These are phyloP conservation scores for Calvadosia cruxmelitensis DNA, from an alignment of 30 jellyfish, hydroid and myxozoan genomes.

Conservation along the genomic window DNA sequence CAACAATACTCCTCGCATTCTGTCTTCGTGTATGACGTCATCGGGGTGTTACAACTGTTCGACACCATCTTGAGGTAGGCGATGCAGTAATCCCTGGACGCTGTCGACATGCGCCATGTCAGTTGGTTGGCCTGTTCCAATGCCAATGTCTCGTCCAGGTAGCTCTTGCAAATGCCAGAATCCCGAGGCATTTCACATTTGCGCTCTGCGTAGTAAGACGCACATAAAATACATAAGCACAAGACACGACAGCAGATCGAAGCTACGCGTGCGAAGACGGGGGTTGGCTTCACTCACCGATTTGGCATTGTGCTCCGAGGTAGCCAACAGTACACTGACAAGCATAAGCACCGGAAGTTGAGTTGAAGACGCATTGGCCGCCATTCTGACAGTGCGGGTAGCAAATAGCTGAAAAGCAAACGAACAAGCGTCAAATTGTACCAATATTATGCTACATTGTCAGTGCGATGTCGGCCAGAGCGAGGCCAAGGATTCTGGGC, in stretches of 20 bases:
- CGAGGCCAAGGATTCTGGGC: not conserved
- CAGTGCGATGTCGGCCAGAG: too few species aligned
- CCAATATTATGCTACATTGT: too few species aligned
- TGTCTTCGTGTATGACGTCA: constrained; percentile 3
- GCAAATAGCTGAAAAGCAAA: constrained; percentile 39
- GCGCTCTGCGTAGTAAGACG: constrained; percentile 13
- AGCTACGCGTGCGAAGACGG: not conserved
- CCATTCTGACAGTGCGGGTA: constrained; percentile 41
- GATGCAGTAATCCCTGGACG: constrained; percentile 34
- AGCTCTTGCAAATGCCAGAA: constrained; percentile 34
- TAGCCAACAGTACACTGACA: constrained; percentile 71
- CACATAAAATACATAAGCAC: not conserved
- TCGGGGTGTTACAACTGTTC: not conserved
- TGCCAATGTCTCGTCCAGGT: constrained; percentile 43
- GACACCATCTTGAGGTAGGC: constrained; percentile 30
- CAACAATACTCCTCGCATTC: constrained; percentile 42
- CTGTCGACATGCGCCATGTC: constrained; percentile 40
- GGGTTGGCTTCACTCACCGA: constrained; percentile 28
- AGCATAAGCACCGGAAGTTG: constrained; percentile 12
- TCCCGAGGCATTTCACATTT: constrained; percentile 37
- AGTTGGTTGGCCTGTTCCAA: constrained; percentile 11
- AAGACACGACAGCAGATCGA: not conserved
- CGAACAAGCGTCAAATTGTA: not conserved
- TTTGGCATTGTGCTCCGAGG: constrained; percentile 62
- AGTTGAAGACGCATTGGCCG: constrained; percentile 38